Evolutionary conservation across 2,113 vertebrate genomes (phyloP).

Genomic region (Psephotus haematonotus): DNA sequence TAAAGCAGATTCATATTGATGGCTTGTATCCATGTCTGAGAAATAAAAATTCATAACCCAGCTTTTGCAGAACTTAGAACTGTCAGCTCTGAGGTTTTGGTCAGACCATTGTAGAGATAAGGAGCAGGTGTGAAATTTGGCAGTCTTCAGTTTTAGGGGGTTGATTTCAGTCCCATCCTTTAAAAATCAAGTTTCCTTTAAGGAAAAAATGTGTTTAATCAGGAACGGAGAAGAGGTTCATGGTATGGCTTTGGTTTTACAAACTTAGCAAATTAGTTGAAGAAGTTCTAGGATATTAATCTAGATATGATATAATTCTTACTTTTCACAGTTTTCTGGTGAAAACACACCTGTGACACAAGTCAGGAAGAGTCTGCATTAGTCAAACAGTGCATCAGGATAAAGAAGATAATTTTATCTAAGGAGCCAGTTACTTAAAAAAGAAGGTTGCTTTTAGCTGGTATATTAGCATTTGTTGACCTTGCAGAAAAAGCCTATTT

Average conservation of each 20-base stretch:
- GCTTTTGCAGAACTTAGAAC: background rate
- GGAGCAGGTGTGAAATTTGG: conserved; percentile 22
- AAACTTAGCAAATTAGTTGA: background rate
- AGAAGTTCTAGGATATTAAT: background rate
- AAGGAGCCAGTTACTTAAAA: background rate
- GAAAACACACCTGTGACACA: background rate
- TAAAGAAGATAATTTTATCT: background rate
- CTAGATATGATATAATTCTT: background rate
- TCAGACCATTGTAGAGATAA: background rate
- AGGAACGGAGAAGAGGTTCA: background rate
- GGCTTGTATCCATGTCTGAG: background rate
- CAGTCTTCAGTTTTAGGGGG: background rate
- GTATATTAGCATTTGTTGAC: background rate
- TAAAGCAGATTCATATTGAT: background rate
- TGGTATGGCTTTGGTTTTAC: background rate
- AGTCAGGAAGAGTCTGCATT: background rate
- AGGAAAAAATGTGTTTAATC: background rate
- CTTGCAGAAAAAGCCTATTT: background rate
- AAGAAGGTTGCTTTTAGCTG: background rate
- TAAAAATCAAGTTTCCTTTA: background rate
- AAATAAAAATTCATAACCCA: background rate
- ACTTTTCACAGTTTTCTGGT: background rate
- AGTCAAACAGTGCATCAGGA: background rate
- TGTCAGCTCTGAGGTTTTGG: background rate
- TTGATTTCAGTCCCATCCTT: background rate